Evolutionary conservation across 2,113 vertebrate species (phyloP), one percentile per base, ranked within the genome.

Genomic region (Corydoras maculifer): DNA sequence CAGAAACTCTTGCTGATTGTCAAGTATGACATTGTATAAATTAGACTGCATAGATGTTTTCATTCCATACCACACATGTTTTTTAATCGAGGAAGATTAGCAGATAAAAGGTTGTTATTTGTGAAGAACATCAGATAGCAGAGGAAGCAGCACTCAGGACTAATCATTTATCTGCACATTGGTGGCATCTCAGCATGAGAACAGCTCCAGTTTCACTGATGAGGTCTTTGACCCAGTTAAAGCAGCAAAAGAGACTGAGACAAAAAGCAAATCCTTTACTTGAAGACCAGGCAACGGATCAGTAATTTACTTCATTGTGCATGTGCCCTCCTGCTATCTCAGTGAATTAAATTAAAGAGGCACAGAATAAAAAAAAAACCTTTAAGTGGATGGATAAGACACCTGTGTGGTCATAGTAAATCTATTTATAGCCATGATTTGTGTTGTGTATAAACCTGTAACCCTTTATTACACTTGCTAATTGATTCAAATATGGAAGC

Each of bases 181-280:
- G 48, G 12, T 68, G 32, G 54, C 59, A 15, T 58, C 64, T 72
- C 64, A 62, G 50, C 55, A 18, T 48, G 32, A 29, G 14, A 66
- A 35, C 25, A 69, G 71, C 55, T 59, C 74, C 74, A 77, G 64
- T 43, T 80, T 82, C 70, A 61, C 74, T 72, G 73, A 82, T 78
- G 71, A 72, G 81, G 79, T 83, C 86, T 84, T 86, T 86, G 86
- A 86, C 85, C 85, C 80, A 86, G 74, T 84, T 86, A 78, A 81
- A 84, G 12, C 5, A 32, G 62, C 2, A 15, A 83, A 79, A 83
- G 83, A 81, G 68, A 80, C 73, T 67, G 77, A 60, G 81, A 78
- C 69, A 78, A 31, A 53, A 63, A 78, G 74, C 13, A 76, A 81
- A 82, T 80, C 83, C 75, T 80, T 79, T 72, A 79, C 71, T 80